Evolutionary conservation across 2,888 invertebrate genomes (phyloP).

Genomic region (Molorchus minor): DNA sequence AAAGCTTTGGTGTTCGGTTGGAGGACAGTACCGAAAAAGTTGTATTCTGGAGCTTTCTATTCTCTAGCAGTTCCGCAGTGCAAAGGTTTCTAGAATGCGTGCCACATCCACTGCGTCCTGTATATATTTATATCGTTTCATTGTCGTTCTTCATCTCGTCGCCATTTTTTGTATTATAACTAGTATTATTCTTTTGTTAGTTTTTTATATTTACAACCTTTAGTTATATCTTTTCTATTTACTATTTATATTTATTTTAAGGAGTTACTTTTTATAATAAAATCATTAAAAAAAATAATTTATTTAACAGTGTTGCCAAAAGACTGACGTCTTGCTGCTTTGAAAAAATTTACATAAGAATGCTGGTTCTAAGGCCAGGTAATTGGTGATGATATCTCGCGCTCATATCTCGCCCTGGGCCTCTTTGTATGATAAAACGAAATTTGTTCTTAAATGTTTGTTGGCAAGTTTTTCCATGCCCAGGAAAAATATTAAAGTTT

Average conservation of each 20-base stretch:
- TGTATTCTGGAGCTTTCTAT: constrained; percentile 77
- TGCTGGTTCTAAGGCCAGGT: too few species aligned
- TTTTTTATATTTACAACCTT: constrained; percentile 28
- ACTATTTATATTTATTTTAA: constrained; percentile 22
- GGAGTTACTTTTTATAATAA: constrained; percentile 20
- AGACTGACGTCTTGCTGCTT: too few species aligned
- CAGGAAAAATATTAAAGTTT: too few species aligned
- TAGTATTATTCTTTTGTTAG: constrained; percentile 24
- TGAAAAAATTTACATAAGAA: too few species aligned
- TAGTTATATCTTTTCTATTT: constrained; percentile 9
- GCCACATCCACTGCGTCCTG: background rate
- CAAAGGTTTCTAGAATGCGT: constrained; percentile 48
- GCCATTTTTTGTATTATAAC: constrained; percentile 32
- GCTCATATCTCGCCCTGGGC: too few species aligned
- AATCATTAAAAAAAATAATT: constrained; percentile 1
- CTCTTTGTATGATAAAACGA: too few species aligned
- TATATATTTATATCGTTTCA: constrained; percentile 1
- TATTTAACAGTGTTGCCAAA: too few species aligned
- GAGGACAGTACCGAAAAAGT: constrained; percentile 77
- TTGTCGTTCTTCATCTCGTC: constrained; percentile 17
- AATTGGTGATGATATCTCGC: too few species aligned
- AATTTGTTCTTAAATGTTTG: too few species aligned
- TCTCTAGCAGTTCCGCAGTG: constrained; percentile 74
- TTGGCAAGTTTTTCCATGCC: too few species aligned
- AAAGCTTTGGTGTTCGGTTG: constrained; percentile 82